Percentiles rank a stretch among this genome's conserved stretches.
These are phyloP conservation scores for Orussus abietinus DNA, from an alignment of 1,140 invertebrate species.

Conservation along the genomic window DNA sequence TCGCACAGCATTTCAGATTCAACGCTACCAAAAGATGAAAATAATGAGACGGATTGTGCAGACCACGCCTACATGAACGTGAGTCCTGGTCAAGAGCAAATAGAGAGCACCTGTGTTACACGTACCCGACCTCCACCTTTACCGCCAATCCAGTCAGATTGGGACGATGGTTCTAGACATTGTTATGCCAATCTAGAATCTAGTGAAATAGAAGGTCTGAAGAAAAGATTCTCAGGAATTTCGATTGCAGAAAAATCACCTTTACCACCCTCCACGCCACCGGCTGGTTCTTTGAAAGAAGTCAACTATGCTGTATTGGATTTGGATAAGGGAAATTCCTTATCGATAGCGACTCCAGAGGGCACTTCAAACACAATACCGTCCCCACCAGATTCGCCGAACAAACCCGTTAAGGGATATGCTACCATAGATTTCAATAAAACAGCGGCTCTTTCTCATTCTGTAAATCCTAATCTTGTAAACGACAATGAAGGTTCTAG, in stretches of 20 bases:
- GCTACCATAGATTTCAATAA: conserved; percentile 92
- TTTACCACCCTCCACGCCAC: conserved; percentile 51
- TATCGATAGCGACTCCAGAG: conserved; percentile 20
- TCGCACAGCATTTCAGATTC: conserved; percentile 30
- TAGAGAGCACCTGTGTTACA: conserved; percentile 9
- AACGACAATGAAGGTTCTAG: conserved; percentile 58
- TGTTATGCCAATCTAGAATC: conserved; percentile 66
- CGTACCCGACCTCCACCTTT: conserved; percentile 27
- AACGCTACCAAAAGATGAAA: conserved; percentile 27
- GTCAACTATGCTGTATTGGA: conserved; percentile 78
- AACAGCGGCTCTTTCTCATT: conserved; percentile 78
- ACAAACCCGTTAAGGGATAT: conserved; percentile 68
- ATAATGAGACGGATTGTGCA: conserved; percentile 15
- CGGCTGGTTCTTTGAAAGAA: conserved; percentile 49
- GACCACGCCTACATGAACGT: conserved; percentile 66
- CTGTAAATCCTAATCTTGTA: conserved; percentile 55
- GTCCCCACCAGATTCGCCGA: conserved; percentile 55
- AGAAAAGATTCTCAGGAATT: conserved; percentile 39
- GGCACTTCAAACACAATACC: conserved; percentile 23
- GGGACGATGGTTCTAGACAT: conserved; percentile 48
- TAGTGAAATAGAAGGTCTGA: conserved; percentile 55
- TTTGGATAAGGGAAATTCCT: conserved; percentile 54
- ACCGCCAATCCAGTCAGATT: conserved; percentile 25
- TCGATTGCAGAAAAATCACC: conserved; percentile 48
- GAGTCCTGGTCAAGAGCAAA: conserved; percentile 46